Conservation (phyloP, 2,888 invertebrate species). For the Drosophila paramelanica region DNA sequence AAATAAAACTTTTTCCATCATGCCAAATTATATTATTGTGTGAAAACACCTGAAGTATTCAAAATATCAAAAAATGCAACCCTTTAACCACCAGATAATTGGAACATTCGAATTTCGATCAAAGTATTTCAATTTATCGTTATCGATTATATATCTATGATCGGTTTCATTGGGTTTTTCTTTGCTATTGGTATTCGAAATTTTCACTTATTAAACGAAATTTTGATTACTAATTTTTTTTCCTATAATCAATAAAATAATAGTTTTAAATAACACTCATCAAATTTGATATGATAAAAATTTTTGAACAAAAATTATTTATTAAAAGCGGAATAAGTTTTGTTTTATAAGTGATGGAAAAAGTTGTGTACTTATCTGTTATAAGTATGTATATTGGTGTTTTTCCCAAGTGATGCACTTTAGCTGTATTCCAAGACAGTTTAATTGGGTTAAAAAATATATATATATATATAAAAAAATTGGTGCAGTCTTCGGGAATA, state of each 20-base stretch:
- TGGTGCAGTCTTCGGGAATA: constrained; percentile 39
- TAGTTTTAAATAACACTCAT: too few species aligned
- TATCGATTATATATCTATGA: too few species aligned
- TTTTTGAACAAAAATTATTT: too few species aligned
- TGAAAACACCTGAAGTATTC: background rate
- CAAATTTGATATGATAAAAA: too few species aligned
- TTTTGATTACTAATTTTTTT: too few species aligned
- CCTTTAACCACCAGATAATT: too few species aligned
- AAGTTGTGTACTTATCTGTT: constrained; percentile 20
- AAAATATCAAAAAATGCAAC: too few species aligned
- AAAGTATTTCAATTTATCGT: background rate
- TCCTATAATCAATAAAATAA: too few species aligned
- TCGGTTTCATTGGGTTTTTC: too few species aligned
- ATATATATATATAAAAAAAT: background rate
- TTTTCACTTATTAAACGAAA: too few species aligned
- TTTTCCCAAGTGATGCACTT: constrained; percentile 39
- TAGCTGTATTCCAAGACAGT: constrained; percentile 9
- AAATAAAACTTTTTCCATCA: constrained; percentile 39
- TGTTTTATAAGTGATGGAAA: constrained; percentile 28
- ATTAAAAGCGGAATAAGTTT: too few species aligned
- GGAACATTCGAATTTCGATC: background rate
- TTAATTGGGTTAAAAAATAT: constrained; percentile 12
- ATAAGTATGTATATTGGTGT: constrained; percentile 10
- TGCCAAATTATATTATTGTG: background rate
- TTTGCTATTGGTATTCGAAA: too few species aligned